Base-by-base conservation (phyloP, 2,113 vertebrate species). In the Sprattus sprattus region DNA sequence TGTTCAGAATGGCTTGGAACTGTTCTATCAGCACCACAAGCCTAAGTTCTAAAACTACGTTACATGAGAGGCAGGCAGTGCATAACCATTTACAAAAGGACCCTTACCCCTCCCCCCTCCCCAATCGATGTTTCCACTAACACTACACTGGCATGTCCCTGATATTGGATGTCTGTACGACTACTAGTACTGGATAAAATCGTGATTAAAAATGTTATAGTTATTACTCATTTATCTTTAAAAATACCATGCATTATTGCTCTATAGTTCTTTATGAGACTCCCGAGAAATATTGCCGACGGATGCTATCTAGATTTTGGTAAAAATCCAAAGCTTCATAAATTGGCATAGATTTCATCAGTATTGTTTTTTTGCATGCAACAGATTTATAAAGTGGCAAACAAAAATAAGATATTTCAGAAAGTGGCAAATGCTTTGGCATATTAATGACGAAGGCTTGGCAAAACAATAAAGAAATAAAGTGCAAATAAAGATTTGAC, bases 371-470 rank as follows among this genome's bases (percentile, higher is more conserved):
- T 90, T 89, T 94, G 95, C 95, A 96, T 96, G 95, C 95, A 95
- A 91, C 93, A 88, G 89, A 91, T 92, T 92, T 88, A 91, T 91
- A 93, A 95, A 95, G 91, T 93, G 92, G 90, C 92, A 86, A 90
- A 93, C 89, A 89, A 91, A 94, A 92, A 49, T 89, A 92, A 93
- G 91, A 92, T 88, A 91, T 82, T 45, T 91, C 88, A 91, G 90
- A 96, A 97, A 96, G 95, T 96, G 96, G 94, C 95, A 95, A 95
- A 96, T 96, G 95, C 96, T 97, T 97, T 97, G 96, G 96, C 96
- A 96, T 96, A 95, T 96, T 94, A 88, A 92, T 92, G 95, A 94
- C 90, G 93, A 94, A 95, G 92, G 93, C 91, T 93, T 91, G 90
- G 91, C 89, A 92, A 96, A 92, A 88, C 60, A 90, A 89, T 39